These are phyloP conservation scores for Cyanoliseus patagonus DNA, from an alignment of 2,113 vertebrate species.

Conservation along the genomic window DNA sequence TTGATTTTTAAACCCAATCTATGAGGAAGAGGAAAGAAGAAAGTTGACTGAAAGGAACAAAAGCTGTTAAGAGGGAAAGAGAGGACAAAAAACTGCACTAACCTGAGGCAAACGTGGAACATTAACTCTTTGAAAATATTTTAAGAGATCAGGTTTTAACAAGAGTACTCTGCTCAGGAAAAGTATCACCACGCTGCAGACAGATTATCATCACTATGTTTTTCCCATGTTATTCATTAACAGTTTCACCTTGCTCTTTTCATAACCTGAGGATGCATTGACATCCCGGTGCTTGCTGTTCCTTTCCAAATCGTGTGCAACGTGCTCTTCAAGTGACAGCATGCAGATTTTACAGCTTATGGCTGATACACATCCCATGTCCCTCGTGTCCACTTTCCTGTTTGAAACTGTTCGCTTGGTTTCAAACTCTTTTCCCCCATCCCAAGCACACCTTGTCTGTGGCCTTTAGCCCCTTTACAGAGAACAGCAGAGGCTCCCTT, in stretches of 20 bases:
- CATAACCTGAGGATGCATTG: not conserved
- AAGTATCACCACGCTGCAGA: not conserved
- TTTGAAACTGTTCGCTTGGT: not conserved
- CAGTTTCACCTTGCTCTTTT: conserved; percentile 22
- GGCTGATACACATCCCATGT: not conserved
- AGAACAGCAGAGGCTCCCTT: not conserved
- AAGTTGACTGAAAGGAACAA: not conserved
- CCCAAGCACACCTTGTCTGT: not conserved
- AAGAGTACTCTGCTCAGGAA: conserved; percentile 49
- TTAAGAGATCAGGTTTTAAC: conserved; percentile 44
- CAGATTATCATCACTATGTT: not conserved
- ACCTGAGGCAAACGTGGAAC: not conserved
- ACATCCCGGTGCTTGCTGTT: not conserved
- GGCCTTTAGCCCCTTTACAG: not conserved
- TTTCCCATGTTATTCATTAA: conserved; percentile 53
- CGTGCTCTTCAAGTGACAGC: not conserved
- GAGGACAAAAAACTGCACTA: not conserved
- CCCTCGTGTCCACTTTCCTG: fast-evolving
- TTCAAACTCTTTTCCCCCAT: not conserved
- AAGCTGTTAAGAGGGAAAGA: conserved; percentile 6
- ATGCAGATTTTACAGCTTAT: not conserved
- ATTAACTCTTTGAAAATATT: conserved; percentile 46
- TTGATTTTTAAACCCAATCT: not conserved
- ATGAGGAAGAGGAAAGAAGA: not conserved
- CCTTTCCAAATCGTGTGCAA: not conserved